Base-by-base conservation (phyloP, 2,888 invertebrate genomes). In the Heliconius sara region DNA sequence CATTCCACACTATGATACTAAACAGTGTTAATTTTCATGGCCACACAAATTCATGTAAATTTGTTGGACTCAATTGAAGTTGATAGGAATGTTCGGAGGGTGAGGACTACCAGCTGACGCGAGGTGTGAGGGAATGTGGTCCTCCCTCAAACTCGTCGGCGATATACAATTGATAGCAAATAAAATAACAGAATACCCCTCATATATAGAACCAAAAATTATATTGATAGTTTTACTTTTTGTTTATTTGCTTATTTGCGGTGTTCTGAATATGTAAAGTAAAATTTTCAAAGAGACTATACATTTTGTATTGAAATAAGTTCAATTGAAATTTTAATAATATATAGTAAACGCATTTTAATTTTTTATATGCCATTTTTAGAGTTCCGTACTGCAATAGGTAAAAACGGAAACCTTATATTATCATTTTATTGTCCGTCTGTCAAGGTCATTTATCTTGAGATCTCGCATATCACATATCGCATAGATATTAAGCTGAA, bases 21-120 rank as follows among this genome's bases (percentile, higher is more conserved):
- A 27, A 25, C 43, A n/a, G n/a, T 68, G 13, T 43, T 9, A 27
- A 43, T n/a, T 85, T 85, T 82, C 72, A n/a, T 88, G 86, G 91
- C 93, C 89, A 82, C 81, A 78, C 80, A 85, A 83, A 85, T 89
- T 89, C 91, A 95, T 95, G 95, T 95, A 94, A 95, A 95, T 95
- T 95, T 95, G 94, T 94, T 91, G 90, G 88, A 92, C 94, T 94
- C 95, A 95, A 95, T 95, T 95, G 95, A 95, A 95, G 95, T 95
- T 95, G 95, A 95, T 95, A 94, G 92, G 91, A 90, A 90, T 87
- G 89, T 88, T 85, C 89, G 89, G 93, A 94, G 95, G 95, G 95
- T 92, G 92, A 91, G 93, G 92, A 89, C 87, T 86, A 88, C 91
- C 94, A 94, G 95, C 95, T 95, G 95, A 93, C 94, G 93, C 90